phyloP scores from a whole-genome alignment of 2,113 vertebrate genomes.

The Thomomys bottae region DNA sequence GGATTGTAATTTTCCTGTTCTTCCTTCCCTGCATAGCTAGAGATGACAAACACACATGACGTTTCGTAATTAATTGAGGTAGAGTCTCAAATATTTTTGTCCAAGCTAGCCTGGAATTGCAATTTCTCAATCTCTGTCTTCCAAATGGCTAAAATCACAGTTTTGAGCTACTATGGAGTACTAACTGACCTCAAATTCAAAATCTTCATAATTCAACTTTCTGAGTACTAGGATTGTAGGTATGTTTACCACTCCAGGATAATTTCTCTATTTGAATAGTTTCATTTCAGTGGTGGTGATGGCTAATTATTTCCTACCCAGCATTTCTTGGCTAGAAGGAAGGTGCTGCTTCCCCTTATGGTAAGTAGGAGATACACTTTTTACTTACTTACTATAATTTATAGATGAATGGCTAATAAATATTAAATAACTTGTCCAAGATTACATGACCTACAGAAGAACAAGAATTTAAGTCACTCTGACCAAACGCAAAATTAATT shows the following conservation, averaged over 20 bases:
- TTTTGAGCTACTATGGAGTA: too few species aligned
- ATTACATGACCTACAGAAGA: background rate
- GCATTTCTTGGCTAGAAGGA: background rate
- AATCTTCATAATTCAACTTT: too few species aligned
- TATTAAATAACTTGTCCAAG: background rate
- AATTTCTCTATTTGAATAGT: background rate
- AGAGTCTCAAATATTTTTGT: too few species aligned
- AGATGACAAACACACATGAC: too few species aligned
- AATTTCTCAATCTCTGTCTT: too few species aligned
- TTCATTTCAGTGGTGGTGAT: constrained; percentile 13
- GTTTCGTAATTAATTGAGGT: too few species aligned
- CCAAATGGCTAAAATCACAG: too few species aligned
- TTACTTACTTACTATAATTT: background rate
- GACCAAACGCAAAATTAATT: background rate
- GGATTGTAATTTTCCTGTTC: too few species aligned
- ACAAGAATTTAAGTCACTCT: background rate
- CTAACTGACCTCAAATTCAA: too few species aligned
- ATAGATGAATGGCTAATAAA: background rate
- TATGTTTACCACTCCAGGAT: background rate
- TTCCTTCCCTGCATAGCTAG: too few species aligned
- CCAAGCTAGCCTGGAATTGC: too few species aligned
- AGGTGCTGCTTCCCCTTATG: background rate
- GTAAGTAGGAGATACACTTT: background rate
- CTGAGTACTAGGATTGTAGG: too few species aligned
- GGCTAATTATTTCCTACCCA: constrained; percentile 4